Evolutionary conservation across 2,888 invertebrate genomes (phyloP).

Genomic region (Bembecia ichneumoniformis): DNA sequence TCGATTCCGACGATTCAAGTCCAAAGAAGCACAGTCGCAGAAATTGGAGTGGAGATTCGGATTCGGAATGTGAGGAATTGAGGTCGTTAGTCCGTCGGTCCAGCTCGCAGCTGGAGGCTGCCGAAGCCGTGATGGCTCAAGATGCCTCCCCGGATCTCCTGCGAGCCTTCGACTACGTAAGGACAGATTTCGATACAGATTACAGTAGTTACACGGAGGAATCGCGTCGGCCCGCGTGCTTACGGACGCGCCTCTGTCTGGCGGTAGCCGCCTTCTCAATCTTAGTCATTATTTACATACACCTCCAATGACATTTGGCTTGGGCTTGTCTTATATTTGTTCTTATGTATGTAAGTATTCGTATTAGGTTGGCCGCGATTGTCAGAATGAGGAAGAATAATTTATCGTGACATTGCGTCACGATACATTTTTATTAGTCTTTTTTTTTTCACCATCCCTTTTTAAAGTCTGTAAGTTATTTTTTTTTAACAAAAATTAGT

Average conservation of each 20-base stretch:
- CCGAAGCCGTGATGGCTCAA: conserved; percentile 71
- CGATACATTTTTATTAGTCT: too few relatives aligned
- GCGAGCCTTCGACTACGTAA: conserved; percentile 67
- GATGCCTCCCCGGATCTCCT: conserved; percentile 62
- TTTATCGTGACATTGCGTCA: too few relatives aligned
- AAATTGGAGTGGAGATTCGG: conserved; percentile 64
- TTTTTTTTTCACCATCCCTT: too few relatives aligned
- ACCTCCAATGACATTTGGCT: conserved; percentile 61
- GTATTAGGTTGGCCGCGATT: conserved; percentile 48
- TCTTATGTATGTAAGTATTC: conserved; percentile 55
- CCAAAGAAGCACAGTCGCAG: conserved; percentile 49
- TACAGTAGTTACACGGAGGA: conserved; percentile 42
- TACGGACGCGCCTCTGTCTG: conserved; percentile 56
- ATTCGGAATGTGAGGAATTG: conserved; percentile 78
- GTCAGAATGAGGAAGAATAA: conserved; percentile 29
- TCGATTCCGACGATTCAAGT: conserved; percentile 51
- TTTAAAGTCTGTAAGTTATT: too few relatives aligned
- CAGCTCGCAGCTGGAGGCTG: conserved; percentile 72
- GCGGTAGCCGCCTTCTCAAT: conserved; percentile 65
- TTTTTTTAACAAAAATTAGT: too few relatives aligned
- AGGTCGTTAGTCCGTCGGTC: conserved; percentile 76
- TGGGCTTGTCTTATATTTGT: conserved; percentile 61
- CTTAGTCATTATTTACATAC: conserved; percentile 63
- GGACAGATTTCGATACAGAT: conserved; percentile 57
- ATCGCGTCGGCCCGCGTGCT: conserved; percentile 39